Evolutionary conservation across 2,888 invertebrate genomes (phyloP).

Genomic region (Plebejus melissa): DNA sequence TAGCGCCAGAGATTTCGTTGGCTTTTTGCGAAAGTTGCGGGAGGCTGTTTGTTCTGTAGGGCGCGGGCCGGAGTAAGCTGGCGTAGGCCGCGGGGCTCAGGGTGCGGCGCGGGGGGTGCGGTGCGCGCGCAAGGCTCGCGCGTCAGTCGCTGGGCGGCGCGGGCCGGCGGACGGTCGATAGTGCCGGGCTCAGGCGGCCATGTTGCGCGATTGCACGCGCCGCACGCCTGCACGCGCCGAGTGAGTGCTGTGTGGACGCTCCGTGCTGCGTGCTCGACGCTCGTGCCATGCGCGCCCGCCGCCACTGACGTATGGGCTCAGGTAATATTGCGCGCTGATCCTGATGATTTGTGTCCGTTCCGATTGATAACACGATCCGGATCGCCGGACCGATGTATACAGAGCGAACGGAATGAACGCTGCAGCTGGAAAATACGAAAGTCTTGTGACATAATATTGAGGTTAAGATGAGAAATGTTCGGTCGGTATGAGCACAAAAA

Average conservation of each 20-base stretch:
- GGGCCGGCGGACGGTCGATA: constrained; percentile 73
- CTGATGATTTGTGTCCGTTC: constrained; percentile 12
- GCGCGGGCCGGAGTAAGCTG: constrained; percentile 38
- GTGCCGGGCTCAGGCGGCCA: constrained; percentile 59
- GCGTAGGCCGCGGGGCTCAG: constrained; percentile 38
- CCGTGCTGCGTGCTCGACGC: constrained; percentile 53
- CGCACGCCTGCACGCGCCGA: constrained; percentile 53
- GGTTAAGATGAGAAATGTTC: constrained; percentile 13
- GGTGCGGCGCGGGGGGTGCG: constrained; percentile 39
- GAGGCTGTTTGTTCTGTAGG: constrained; percentile 40
- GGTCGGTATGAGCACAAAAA: constrained; percentile 1
- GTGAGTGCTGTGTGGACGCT: constrained; percentile 52
- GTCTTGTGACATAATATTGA: neutral
- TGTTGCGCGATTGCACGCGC: constrained; percentile 66
- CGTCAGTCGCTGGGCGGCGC: constrained; percentile 54
- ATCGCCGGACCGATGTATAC: neutral
- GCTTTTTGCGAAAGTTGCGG: constrained; percentile 38
- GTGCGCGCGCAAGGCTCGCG: constrained; percentile 67
- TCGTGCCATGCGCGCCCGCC: constrained; percentile 43
- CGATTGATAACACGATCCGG: constrained; percentile 6
- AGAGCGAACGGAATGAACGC: neutral
- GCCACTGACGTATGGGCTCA: constrained; percentile 35
- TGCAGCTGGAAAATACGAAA: neutral
- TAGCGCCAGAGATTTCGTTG: constrained; percentile 31
- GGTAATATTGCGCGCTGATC: constrained; percentile 28